Base-by-base conservation (phyloP, 2,113 vertebrate genomes). In the Cathartes aura region DNA sequence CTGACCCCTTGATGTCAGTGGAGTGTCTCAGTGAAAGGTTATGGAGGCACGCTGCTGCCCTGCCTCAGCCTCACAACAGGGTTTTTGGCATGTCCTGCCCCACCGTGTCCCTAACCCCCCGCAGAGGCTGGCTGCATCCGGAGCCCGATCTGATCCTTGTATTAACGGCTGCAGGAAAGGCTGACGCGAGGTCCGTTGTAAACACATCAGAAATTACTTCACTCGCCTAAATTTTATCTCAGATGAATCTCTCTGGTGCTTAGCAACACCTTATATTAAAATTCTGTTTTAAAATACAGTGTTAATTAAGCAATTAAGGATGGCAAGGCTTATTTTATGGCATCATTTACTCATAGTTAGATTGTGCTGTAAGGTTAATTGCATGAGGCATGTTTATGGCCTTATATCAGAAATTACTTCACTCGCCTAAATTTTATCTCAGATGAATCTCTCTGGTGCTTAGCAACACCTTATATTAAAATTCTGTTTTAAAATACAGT, bases 291-390 rank as follows among this genome's bases (percentile, higher is more conserved):
- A 76, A 96, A 96, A 96, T 53, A 90, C 74, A 32, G 52, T 22
- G 89, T 86, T 96, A 98, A 97, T 96, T 94, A 90, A 88, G 67
- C 74, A 95, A 94, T 94, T 95, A 97, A 89, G 74, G 58, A 75
- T 64, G 53, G 67, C 82, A 90, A 92, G 66, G 42, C 82, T 95
- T 86, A 58, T 85, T 97, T 96, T 97, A 96, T 89, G 45, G 68
- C 93, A 88, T 90, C 43, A 9, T 96, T 96, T 95, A 76, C 80
- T 93, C 70, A 79, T 43, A 83, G 64, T 56, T 90, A 63, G 86
- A 87, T 74, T 79, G 86, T 78, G 84, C 67, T 86, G 79, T 50
- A 47, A 96, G 95, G 81, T 95, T 96, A 96, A 75, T 48, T 48
- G 74, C 83, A 84, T 9, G 55, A 94, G 59, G 78, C 68, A 70